phyloP scores from a whole-genome alignment of 2,797 vertebrate genomes.

The Coendou prehensilis region DNA sequence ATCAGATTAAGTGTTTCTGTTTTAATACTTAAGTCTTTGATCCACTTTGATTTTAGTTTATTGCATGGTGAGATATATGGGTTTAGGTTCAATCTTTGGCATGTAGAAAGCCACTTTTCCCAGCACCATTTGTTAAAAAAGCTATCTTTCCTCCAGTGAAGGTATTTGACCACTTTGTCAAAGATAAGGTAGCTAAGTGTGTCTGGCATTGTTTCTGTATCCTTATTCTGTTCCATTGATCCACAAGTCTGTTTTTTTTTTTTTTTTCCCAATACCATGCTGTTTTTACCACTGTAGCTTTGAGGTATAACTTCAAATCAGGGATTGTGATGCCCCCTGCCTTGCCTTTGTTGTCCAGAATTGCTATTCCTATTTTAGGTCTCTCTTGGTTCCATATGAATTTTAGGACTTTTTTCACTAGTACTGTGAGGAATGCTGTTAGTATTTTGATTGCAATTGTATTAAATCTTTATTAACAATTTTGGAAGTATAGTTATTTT shows the following conservation, averaged over 20 bases:
- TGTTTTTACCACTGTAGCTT: not conserved
- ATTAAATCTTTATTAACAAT: not conserved
- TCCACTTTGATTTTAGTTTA: not conserved
- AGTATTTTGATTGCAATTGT: not conserved
- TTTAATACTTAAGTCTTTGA: not conserved
- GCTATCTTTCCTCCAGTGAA: not conserved
- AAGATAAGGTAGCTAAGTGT: not conserved
- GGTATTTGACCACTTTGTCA: not conserved
- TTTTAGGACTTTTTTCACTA: not conserved
- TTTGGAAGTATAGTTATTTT: not conserved
- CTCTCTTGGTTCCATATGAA: not conserved
- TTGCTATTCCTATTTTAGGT: not conserved
- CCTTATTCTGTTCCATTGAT: not conserved
- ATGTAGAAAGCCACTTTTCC: not conserved
- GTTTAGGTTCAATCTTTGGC: not conserved
- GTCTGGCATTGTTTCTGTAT: not conserved
- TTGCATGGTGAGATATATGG: not conserved
- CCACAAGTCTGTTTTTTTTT: not conserved
- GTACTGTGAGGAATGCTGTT: not conserved
- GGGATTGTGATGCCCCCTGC: not conserved
- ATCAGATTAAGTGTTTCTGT: not conserved
- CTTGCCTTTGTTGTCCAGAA: not conserved
- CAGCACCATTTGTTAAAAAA: not conserved
- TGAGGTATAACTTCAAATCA: not conserved
- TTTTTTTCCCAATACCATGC: not conserved